phyloP scores from a whole-genome alignment of 2,113 vertebrate genomes.

The Prionailurus viverrinus region DNA sequence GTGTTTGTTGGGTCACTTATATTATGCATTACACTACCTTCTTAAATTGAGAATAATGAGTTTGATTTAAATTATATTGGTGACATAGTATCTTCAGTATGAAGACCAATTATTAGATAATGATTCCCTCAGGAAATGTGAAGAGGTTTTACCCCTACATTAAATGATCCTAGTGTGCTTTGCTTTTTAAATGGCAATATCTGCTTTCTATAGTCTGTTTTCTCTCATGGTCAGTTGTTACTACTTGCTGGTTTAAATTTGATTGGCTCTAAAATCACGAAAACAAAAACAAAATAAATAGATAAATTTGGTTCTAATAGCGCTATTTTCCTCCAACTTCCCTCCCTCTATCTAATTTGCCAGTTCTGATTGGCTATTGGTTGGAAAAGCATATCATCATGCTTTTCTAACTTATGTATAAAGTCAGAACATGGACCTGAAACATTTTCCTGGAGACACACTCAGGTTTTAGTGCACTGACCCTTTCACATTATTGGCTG shows the following conservation, averaged over 20 bases:
- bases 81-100: conserved; percentile 15
- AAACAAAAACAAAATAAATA: too few relatives aligned
- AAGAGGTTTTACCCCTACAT: conserved; percentile 12
- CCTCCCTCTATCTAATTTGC: background rate
- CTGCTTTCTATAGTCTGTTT: background rate
- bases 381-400: background rate
- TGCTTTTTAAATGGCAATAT: background rate
- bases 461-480: background rate
- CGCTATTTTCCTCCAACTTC: background rate
- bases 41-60: conserved; percentile 61
- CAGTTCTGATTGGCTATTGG: background rate
- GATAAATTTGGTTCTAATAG: conserved; percentile 6
- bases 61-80: conserved; percentile 50
- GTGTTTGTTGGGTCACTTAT: conserved; percentile 42
- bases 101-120: conserved; percentile 32
- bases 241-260: conserved; percentile 40
- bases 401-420: background rate
- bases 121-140: conserved; percentile 34
- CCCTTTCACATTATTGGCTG: background rate
- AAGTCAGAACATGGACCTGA: background rate
- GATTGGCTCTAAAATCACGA: background rate
- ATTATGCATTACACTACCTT: conserved; percentile 42
- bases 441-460: background rate
- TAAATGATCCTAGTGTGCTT: background rate
- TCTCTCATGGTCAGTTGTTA: background rate